Percentiles rank a stretch among this genome's conserved stretches.
Evolutionary conservation across 2,888 invertebrate genomes (phyloP).

Genomic region (Antitype chi): DNA sequence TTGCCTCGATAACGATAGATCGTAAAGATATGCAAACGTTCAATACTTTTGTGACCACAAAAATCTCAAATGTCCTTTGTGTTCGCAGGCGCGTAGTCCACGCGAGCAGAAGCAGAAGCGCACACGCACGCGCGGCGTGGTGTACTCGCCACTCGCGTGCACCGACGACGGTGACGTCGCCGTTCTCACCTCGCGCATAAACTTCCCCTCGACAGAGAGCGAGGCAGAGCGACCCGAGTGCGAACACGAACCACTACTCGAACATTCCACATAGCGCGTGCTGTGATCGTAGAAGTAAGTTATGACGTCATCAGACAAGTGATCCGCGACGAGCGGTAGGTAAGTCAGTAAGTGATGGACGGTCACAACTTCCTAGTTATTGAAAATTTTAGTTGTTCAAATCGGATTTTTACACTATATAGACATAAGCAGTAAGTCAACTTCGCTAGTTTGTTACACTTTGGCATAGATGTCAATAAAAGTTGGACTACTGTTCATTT

Average conservation of each 20-base stretch:
- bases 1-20: background rate
- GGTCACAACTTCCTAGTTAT: constrained; percentile 69
- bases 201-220: constrained; percentile 69
- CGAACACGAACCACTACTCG: constrained; percentile 82
- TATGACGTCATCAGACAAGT: constrained; percentile 61
- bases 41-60: background rate
- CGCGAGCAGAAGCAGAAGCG: constrained; percentile 67
- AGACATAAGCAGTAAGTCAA: constrained; percentile 57
- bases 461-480: constrained; percentile 22
- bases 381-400: constrained; percentile 58
- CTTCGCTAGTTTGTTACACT: constrained; percentile 44
- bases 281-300: constrained; percentile 83
- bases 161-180: constrained; percentile 83
- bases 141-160: constrained; percentile 83
- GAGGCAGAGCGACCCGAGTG: constrained; percentile 65
- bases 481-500: constrained; percentile 60
- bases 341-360: constrained; percentile 67
- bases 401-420: constrained; percentile 38
- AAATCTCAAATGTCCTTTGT: constrained; percentile 9
- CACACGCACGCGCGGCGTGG: constrained; percentile 75
- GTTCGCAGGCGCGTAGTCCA: constrained; percentile 68
- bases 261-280: constrained; percentile 85
- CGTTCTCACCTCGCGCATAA: constrained; percentile 74
- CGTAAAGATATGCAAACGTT: background rate
- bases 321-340: constrained; percentile 56